Conservation (phyloP, 2,888 invertebrate genomes). For the Electrophaes corylata region DNA sequence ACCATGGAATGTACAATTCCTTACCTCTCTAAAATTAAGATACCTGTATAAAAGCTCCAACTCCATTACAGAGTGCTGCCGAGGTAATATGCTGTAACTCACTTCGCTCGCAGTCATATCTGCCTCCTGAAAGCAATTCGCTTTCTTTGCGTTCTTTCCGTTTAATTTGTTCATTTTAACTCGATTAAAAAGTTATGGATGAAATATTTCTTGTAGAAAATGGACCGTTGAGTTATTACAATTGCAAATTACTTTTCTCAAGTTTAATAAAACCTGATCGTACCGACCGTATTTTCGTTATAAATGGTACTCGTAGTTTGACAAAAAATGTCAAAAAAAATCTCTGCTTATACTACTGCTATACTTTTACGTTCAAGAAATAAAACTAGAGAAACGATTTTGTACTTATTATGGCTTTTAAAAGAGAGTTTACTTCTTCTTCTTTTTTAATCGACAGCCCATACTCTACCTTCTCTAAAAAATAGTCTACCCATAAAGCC, state of each 20-base stretch:
- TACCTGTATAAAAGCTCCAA: slow-evolving; percentile 40
- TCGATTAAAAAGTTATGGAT: slow-evolving; percentile 37
- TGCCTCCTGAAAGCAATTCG: slow-evolving; percentile 40
- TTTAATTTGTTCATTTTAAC: slow-evolving; percentile 38
- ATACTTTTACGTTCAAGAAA: too few relatives aligned
- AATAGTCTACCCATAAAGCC: too few relatives aligned
- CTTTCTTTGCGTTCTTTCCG: slow-evolving; percentile 33
- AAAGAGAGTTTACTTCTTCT: too few relatives aligned
- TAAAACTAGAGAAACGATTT: too few relatives aligned
- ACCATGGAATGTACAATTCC: slow-evolving; percentile 26
- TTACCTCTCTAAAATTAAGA: slow-evolving; percentile 44
- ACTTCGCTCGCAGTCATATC: slow-evolving; percentile 42
- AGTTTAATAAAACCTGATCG: slow-evolving; percentile 9
- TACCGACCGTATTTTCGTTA: slow-evolving; percentile 7
- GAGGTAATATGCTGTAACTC: slow-evolving; percentile 49
- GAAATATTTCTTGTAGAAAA: slow-evolving; percentile 18
- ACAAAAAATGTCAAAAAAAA: too few relatives aligned
- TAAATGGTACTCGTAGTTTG: slow-evolving; percentile 8
- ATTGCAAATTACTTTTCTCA: slow-evolving; percentile 21
- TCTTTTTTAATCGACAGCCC: too few relatives aligned
- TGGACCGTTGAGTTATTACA: slow-evolving; percentile 12
- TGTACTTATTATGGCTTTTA: too few relatives aligned
- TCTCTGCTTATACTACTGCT: too few relatives aligned
- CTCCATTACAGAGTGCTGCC: slow-evolving; percentile 45
- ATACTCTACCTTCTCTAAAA: too few relatives aligned